Evolutionary conservation across 2,888 invertebrate species (phyloP).

Genomic region (Troilus luridus): DNA sequence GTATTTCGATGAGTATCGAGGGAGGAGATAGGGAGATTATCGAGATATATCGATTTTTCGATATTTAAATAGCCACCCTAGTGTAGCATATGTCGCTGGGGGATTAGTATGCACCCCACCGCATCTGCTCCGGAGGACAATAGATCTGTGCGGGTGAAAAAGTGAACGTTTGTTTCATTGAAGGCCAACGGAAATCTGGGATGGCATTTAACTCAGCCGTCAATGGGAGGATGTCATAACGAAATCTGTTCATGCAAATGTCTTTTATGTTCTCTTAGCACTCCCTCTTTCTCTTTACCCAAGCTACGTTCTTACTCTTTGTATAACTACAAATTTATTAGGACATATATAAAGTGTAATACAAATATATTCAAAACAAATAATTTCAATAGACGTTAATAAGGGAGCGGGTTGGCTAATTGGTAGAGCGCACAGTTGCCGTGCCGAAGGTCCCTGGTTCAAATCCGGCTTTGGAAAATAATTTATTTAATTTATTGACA

Average conservation of each 20-base stretch:
- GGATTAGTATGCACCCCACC: slow-evolving; percentile 46
- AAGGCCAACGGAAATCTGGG: slow-evolving; percentile 38
- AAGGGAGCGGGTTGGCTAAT: no score
- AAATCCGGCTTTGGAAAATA: no score
- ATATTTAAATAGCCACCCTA: slow-evolving; percentile 40
- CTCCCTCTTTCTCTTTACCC: neutral
- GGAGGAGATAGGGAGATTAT: neutral
- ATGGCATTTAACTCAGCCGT: neutral
- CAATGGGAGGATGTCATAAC: neutral
- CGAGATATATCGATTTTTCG: slow-evolving; percentile 43
- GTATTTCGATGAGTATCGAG: neutral
- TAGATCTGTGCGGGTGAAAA: slow-evolving; percentile 19
- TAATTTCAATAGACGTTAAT: no score
- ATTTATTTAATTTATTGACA: no score
- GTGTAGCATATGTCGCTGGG: slow-evolving; percentile 12
- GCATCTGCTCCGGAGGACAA: slow-evolving; percentile 16
- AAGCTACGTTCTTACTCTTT: no score
- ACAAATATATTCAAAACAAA: no score
- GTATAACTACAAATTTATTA: no score
- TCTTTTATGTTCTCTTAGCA: neutral
- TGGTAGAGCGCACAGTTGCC: no score
- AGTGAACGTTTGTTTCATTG: slow-evolving; percentile 41
- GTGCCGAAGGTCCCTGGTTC: no score
- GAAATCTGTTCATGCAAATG: slow-evolving; percentile 2
- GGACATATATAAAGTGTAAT: no score